Percentiles rank a stretch among this genome's conserved stretches.
Conservation (phyloP, 2,113 vertebrate genomes). For the Chloroceryle aenea region DNA sequence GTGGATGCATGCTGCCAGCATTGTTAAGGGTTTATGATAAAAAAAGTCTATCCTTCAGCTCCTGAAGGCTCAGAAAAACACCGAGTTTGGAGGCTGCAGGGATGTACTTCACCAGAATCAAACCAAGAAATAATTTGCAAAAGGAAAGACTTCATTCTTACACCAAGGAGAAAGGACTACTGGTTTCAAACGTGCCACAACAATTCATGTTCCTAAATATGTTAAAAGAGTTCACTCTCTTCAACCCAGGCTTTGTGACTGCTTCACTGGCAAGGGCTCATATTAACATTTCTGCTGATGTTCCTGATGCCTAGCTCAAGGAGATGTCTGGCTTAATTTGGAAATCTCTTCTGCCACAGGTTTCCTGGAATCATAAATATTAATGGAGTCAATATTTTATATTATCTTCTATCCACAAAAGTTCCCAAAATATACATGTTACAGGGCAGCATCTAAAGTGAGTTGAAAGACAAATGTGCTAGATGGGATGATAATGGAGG, state of each 20-base stretch:
- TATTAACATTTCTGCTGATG: neutral
- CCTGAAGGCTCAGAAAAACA: neutral
- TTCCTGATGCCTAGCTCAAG: neutral
- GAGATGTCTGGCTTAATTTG: neutral
- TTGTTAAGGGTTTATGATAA: neutral
- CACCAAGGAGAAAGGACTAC: neutral
- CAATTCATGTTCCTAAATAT: neutral
- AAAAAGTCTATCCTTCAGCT: neutral
- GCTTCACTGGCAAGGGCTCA: neutral
- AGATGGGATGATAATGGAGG: neutral
- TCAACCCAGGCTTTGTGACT: neutral
- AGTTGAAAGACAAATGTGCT: neutral
- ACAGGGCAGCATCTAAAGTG: neutral
- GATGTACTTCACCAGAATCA: neutral
- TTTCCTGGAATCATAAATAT: slow-evolving; percentile 16
- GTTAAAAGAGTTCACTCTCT: neutral
- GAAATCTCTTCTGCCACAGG: neutral
- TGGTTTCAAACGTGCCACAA: neutral
- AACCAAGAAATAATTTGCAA: neutral
- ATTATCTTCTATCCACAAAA: neutral
- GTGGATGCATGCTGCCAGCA: neutral
- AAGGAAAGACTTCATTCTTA: neutral
- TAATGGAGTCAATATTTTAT: neutral
- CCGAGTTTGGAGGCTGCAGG: neutral
- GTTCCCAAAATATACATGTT: neutral